A percentile compares a stretch with the other conserved stretches of the same genome.
phyloP scores from a whole-genome alignment of 2,888 invertebrate species.

The Diogma glabrata region DNA sequence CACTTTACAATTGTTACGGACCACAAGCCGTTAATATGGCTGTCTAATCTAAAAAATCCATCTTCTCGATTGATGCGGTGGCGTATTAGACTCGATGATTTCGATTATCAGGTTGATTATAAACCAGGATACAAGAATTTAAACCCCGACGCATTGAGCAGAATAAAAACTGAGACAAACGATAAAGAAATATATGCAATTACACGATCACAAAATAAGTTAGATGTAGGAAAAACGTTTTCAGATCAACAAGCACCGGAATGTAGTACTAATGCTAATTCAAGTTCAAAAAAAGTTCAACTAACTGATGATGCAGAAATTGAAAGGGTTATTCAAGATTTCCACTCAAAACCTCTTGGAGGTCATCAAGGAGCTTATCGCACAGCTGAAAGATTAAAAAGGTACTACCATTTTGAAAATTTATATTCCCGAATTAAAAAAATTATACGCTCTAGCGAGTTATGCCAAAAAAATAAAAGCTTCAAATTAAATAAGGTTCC shows the following conservation, averaged over 20 bases:
- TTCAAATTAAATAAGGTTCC: not conserved
- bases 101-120: constrained; percentile 21
- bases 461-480: constrained; percentile 1
- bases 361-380: too few species aligned
- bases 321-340: too few species aligned
- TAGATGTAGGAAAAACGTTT: not conserved
- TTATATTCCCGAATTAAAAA: not conserved
- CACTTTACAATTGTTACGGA: constrained; percentile 23
- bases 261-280: too few species aligned
- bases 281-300: too few species aligned
- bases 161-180: not conserved
- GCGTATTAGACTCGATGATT: constrained; percentile 23
- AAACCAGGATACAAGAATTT: constrained; percentile 18
- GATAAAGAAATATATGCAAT: not conserved
- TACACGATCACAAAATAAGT: not conserved
- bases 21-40: constrained; percentile 22
- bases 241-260: too few species aligned
- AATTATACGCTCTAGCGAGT: not conserved
- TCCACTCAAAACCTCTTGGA: too few species aligned
- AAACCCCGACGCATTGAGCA: constrained; percentile 17
- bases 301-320: too few species aligned
- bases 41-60: constrained; percentile 20
- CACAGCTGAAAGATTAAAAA: too few species aligned
- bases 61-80: constrained; percentile 22
- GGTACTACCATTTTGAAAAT: not conserved